These are phyloP conservation scores for Tholera decimalis DNA, from an alignment of 2,888 invertebrate species.

Conservation along the genomic window DNA sequence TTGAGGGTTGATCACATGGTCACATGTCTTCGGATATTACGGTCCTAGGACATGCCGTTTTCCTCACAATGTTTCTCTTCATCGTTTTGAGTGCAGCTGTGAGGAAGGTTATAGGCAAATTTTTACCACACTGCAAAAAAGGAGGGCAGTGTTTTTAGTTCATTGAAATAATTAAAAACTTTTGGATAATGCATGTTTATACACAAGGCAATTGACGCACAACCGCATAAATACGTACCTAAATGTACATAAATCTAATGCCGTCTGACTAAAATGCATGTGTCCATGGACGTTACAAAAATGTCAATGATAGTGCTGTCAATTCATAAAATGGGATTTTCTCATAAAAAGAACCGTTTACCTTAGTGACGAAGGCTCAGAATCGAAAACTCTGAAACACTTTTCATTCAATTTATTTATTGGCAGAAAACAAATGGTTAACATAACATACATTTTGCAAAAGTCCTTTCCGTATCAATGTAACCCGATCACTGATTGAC, in stretches of 20 bases:
- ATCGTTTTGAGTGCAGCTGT: too few relatives aligned
- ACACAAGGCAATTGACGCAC: not conserved
- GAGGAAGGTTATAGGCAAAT: too few relatives aligned
- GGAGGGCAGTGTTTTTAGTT: too few relatives aligned
- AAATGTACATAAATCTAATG: slow-evolving; percentile 1
- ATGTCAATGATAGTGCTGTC: not conserved
- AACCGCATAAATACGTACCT: not conserved
- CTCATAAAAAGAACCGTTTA: not conserved
- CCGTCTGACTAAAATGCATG: not conserved
- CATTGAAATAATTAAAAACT: too few relatives aligned
- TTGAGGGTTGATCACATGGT: too few relatives aligned
- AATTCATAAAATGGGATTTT: not conserved
- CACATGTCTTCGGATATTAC: too few relatives aligned
- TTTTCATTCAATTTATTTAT: not conserved
- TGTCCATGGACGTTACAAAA: too few relatives aligned
- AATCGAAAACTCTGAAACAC: not conserved
- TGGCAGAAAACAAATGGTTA: not conserved
- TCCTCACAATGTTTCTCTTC: too few relatives aligned
- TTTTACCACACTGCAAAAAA: too few relatives aligned
- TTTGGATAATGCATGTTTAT: too few relatives aligned
- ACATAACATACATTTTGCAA: slow-evolving; percentile 7
- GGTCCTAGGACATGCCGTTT: too few relatives aligned
- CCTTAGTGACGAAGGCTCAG: not conserved
- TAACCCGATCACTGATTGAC: slow-evolving; percentile 67
- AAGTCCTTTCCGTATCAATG: slow-evolving; percentile 68